These are phyloP conservation scores for Drosophila atroscutellata DNA, from an alignment of 2,888 invertebrate genomes.

Conservation along the genomic window DNA sequence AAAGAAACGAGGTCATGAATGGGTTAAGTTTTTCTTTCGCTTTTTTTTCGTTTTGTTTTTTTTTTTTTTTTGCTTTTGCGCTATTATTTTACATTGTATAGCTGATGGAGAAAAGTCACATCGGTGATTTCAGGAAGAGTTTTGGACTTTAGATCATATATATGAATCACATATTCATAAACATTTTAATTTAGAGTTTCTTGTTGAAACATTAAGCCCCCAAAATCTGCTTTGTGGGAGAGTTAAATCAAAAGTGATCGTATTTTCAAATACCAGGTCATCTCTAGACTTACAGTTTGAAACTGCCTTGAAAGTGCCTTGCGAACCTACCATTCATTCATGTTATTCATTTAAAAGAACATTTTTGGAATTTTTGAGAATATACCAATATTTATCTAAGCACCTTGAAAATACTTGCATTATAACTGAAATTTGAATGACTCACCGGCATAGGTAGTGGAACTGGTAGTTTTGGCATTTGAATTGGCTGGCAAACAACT, in stretches of 20 bases:
- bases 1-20: conserved; percentile 60
- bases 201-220: neutral
- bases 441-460: neutral
- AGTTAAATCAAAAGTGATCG: too few relatives aligned
- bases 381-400: too few relatives aligned
- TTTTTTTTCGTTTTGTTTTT: neutral
- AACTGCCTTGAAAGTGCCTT: too few relatives aligned
- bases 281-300: too few relatives aligned
- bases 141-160: neutral
- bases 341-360: neutral
- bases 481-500: conserved; percentile 31
- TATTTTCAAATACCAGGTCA: too few relatives aligned
- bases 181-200: neutral
- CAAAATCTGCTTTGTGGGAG: neutral
- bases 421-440: neutral
- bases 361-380: fast-evolving
- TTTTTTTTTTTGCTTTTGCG: neutral
- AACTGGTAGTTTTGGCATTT: conserved; percentile 21
- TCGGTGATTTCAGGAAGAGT: neutral
- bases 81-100: conserved; percentile 5
- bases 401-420: neutral
- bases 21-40: conserved; percentile 26
- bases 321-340: fast-evolving
- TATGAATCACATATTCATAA: neutral
- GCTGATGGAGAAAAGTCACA: neutral